Evolutionary conservation across 2,113 vertebrate species (phyloP), one percentile per base, ranked within the genome.

Genomic region (Eonycteris spelaea): DNA sequence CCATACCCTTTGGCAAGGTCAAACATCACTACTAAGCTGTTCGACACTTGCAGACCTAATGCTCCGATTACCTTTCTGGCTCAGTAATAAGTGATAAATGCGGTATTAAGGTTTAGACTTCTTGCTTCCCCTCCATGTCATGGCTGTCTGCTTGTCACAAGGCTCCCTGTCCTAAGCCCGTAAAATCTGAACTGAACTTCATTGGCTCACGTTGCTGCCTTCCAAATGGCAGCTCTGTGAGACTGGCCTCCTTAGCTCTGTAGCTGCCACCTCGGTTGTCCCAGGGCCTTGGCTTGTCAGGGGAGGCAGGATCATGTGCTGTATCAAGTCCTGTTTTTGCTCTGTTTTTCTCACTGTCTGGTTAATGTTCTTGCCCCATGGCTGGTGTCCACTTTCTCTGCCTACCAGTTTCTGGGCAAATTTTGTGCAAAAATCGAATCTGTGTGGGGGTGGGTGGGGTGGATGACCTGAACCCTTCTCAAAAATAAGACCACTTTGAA

Each of bases 181-280:
- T 45, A 96, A 94, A 95, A 85, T 84, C 45, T 3, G 53, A 94
- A 97, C 97, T 91, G 87, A 96, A 96, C 68, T 90, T 92, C 4
- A 59, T 86, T 86, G 86, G 75, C 83, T 97, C 80, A 65, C 70
- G 80, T 94, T 40, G 38, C 59, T 86, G 18, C 95, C 84, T 92
- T 86, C 75, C 63, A 94, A 95, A 96, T 55, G 75, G 40, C 70
- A 80, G 86, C 35, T 96, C 65, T 84, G 0, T 59, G 10, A 45
- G 19, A 53, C 57, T 16, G 70, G 45, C 26, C 21, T 35, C 16
- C 35, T 59, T 15, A 35, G 78, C 8, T 73, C 63, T 67, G 30
- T 11, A 13, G 6, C 79, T 78, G 40, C 86, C 40, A 19, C 45
- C 26, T 35, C 84, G 74, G 18, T 33, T 0, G 0, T 55, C 38